Evolutionary conservation across 1,140 invertebrate genomes (phyloP).

Genomic region (Homarus americanus): DNA sequence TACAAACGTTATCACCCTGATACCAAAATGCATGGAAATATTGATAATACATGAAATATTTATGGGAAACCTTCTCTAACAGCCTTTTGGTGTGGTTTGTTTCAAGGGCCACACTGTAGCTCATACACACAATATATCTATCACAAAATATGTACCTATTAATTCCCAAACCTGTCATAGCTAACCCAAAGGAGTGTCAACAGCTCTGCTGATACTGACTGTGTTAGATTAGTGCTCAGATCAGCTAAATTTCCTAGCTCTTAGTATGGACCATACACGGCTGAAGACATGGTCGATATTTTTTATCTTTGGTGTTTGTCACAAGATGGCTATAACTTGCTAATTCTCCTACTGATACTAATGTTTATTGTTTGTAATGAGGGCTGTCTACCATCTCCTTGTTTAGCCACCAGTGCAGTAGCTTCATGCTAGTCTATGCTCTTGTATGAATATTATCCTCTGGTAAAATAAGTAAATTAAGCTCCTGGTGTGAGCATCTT

Average conservation of each 20-base stretch:
- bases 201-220: not conserved
- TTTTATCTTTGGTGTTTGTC: conserved; percentile 9
- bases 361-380: conserved; percentile 30
- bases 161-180: not conserved
- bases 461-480: conserved; percentile 41
- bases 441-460: not conserved
- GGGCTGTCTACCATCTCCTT: conserved; percentile 36
- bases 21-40: conserved; percentile 51
- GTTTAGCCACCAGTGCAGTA: conserved; percentile 32
- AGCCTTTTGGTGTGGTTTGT: not conserved
- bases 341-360: conserved; percentile 3
- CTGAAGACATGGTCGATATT: conserved; percentile 12
- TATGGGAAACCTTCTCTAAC: conserved; percentile 5
- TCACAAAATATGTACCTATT: conserved; percentile 2
- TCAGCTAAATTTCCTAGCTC: conserved; percentile 9
- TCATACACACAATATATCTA: not conserved
- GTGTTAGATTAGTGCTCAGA: conserved; percentile 6
- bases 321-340: conserved; percentile 5
- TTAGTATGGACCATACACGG: conserved; percentile 5
- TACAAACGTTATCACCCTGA: conserved; percentile 45
- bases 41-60: conserved; percentile 44
- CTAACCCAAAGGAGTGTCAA: conserved; percentile 20
- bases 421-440: conserved; percentile 31
- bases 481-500: conserved; percentile 91
- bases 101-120: not conserved